Evolutionary conservation across 2,888 invertebrate species (phyloP), one percentile per base, ranked within the genome.

Genomic region (Meteorus cinctellus): DNA sequence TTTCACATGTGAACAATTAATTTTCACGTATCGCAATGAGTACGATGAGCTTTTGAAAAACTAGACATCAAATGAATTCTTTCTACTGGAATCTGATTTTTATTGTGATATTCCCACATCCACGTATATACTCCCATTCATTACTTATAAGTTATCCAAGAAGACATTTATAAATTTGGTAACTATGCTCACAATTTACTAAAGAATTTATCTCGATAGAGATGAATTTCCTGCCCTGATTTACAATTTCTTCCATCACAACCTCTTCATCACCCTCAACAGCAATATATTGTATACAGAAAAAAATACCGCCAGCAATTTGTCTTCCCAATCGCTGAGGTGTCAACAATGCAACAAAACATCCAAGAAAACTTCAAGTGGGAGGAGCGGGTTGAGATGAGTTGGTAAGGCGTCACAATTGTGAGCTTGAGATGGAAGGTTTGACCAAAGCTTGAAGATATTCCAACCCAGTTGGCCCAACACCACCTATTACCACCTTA

Each of bases 401-500:
- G 24, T 24, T 68, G 55, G 31, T 71, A 74, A 71, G 77, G 71
- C 74, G 74, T 41, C 59, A 48, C 63, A 76, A 45, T 51, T 29
- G 59, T 59, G 72, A 73, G 76, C 76, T 76, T 76, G 62, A 51
- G 55, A 62, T 19, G 19, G 4, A 51, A 68, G 34, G 68, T 60
- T 69, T 86, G 84, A 82, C 87, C 87, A 86, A 74, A 76, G 85
- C 87, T 85, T 84, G 82, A 82, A 86, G 87, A 86, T 85, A 85
- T 82, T 81, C 85, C 85, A 83, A 78, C 82, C 82, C 81, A 80
- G 77, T 60, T 66, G 76, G 55, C 41, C 70, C 66, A 62, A 81
- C 82, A 81, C 85, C 82, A 82, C 89, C 89, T 88, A 87, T 88
- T 88, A 85, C 83, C 86, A 84, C 81, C 81, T 78, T 80, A 82